Conservation (phyloP, 2,113 vertebrate genomes). For the Noctilio leporinus region DNA sequence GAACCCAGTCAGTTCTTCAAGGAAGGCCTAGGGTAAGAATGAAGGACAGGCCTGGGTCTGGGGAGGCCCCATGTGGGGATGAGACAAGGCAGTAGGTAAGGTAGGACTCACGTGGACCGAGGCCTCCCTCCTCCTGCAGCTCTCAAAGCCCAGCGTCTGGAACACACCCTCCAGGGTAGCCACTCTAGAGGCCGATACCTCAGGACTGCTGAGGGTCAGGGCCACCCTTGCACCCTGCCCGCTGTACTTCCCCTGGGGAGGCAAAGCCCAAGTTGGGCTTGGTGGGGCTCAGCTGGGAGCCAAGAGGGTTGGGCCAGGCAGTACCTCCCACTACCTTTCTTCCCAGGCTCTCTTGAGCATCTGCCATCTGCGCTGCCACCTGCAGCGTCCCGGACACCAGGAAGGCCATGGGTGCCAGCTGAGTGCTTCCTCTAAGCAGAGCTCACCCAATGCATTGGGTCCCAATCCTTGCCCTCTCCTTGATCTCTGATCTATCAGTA, state of each 20-base stretch:
- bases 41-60: neutral
- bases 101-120: neutral
- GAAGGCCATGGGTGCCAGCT: constrained; percentile 34
- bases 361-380: neutral
- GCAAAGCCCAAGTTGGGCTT: neutral
- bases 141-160: constrained; percentile 42
- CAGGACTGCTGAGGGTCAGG: constrained; percentile 37
- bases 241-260: constrained; percentile 47
- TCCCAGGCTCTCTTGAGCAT: constrained; percentile 25
- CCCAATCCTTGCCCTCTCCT: neutral
- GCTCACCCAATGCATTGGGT: neutral
- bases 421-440: neutral
- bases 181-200: neutral
- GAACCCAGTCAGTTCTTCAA: constrained; percentile 25
- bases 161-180: constrained; percentile 13
- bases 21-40: constrained; percentile 13
- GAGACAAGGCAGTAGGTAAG: too few species aligned
- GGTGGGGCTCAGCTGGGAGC: neutral
- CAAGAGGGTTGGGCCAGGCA: neutral
- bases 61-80: neutral
- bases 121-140: neutral
- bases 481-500: neutral
- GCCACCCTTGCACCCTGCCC: neutral
- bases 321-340: constrained; percentile 37
- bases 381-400: constrained; percentile 52